phyloP scores from a whole-genome alignment of 2,113 vertebrate genomes.

The Nycticorax nycticorax region DNA sequence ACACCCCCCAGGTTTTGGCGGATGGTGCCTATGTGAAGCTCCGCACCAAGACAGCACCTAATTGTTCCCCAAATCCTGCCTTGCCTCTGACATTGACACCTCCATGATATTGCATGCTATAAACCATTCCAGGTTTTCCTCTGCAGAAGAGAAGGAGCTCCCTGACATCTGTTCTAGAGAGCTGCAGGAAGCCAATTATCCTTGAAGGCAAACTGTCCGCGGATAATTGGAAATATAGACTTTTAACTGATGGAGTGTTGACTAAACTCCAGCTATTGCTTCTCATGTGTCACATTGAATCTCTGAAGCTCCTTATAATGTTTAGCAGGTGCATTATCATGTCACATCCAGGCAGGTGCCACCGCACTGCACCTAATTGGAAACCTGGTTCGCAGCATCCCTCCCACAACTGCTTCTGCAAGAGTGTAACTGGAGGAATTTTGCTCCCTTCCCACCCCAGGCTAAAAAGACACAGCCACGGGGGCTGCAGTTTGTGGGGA shows the following conservation, averaged over 20 bases:
- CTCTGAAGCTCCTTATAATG: not conserved
- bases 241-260: conserved; percentile 65
- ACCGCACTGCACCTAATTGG: not conserved
- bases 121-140: not conserved
- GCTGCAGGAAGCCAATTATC: conserved; percentile 70
- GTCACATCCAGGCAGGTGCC: conserved; percentile 34
- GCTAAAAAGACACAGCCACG: not conserved
- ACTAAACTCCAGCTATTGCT: conserved; percentile 46
- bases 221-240: conserved; percentile 69
- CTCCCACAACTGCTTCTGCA: not conserved
- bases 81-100: not conserved
- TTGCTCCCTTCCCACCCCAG: not conserved
- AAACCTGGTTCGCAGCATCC: not conserved
- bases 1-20: not conserved
- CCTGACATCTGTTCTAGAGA: conserved; percentile 17
- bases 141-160: not conserved
- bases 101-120: not conserved
- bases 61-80: not conserved
- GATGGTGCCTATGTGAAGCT: not conserved
- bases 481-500: not conserved
- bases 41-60: not conserved
- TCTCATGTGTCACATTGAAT: conserved; percentile 33
- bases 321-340: conserved; percentile 58
- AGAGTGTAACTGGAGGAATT: accelerated
- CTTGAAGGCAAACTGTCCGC: conserved; percentile 43